Evolutionary conservation across 2,113 vertebrate genomes (phyloP).

Genomic region (Cacatua alba): DNA sequence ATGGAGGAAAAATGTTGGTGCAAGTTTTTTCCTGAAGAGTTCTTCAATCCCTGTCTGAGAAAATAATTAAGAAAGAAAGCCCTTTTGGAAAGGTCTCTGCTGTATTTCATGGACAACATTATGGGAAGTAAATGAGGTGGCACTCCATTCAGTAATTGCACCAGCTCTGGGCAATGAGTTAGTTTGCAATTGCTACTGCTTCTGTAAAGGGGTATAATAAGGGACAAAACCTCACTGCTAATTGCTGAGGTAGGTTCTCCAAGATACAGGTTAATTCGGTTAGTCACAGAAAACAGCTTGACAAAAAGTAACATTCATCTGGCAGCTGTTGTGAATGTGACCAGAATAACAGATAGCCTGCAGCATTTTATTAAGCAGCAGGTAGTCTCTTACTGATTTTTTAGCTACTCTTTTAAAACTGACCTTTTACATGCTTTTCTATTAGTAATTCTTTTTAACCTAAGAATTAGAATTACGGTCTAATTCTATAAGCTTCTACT

Average conservation of each 20-base stretch:
- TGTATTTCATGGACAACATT: background rate
- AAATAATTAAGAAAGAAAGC: conserved; percentile 15
- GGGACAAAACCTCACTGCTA: conserved; percentile 5
- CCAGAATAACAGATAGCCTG: background rate
- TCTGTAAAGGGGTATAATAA: background rate
- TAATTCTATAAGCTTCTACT: background rate
- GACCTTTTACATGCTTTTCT: background rate
- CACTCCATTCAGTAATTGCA: background rate
- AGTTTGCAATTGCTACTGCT: background rate
- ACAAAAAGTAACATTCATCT: background rate
- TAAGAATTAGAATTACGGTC: background rate
- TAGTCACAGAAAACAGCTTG: background rate
- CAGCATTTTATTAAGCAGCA: background rate
- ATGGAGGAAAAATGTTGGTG: background rate
- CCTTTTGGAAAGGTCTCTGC: background rate
- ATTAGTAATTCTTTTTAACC: background rate
- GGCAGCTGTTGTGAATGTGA: background rate
- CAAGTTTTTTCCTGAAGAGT: background rate
- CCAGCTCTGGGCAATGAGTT: background rate
- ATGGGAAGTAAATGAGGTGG: conserved; percentile 8
- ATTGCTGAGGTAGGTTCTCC: background rate
- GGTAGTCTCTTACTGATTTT: background rate
- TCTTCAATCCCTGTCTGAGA: background rate
- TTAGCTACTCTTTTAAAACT: background rate
- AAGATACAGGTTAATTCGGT: background rate